A percentile compares a stretch with the other conserved stretches of the same genome.
phyloP scores from a whole-genome alignment of 1,140 invertebrate genomes.

The Lithobius niger region DNA sequence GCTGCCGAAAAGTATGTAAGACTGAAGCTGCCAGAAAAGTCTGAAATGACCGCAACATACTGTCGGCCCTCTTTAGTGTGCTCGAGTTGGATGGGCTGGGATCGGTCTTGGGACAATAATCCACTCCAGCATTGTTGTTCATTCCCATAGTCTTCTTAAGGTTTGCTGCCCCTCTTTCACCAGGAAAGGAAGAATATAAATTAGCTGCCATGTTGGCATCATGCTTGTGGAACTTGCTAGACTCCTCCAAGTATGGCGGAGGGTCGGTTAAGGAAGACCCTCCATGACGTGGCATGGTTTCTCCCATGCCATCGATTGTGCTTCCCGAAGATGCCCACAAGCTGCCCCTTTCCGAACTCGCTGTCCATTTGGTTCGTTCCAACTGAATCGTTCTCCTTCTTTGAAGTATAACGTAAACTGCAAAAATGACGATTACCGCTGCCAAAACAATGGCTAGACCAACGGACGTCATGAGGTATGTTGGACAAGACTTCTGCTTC shows the following conservation, averaged over 20 bases:
- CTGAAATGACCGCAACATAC: neutral
- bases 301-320: neutral
- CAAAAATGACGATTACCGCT: neutral
- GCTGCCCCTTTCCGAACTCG: neutral
- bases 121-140: no score
- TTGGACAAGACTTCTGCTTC: neutral
- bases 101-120: no score
- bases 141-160: no score
- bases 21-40: neutral
- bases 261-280: neutral
- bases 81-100: neutral
- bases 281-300: neutral
- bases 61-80: neutral
- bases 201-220: neutral
- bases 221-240: neutral
- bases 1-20: neutral
- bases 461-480: neutral
- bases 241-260: neutral
- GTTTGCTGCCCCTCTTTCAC: no score
- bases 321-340: neutral
- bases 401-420: neutral
- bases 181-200: no score
- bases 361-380: neutral
- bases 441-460: neutral
- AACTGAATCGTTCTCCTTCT: neutral